These are phyloP conservation scores for Chlorocebus sabaeus DNA, from an alignment of 2,113 vertebrate species.

Conservation along the genomic window DNA sequence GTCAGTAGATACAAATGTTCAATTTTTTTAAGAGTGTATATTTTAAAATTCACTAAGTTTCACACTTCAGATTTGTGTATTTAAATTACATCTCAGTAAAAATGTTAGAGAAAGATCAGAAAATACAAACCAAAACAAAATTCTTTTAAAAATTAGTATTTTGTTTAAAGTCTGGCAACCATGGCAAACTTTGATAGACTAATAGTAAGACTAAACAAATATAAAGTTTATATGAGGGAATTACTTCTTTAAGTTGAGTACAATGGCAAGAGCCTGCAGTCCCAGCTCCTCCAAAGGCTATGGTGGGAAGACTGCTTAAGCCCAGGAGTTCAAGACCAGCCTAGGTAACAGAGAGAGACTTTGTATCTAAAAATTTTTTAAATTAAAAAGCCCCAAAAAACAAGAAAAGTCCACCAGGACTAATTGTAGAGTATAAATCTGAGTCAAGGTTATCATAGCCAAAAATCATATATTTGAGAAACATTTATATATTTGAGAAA, in stretches of 20 bases:
- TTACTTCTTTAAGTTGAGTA: not conserved
- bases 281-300: not conserved
- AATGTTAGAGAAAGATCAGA: not conserved
- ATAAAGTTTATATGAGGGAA: not conserved
- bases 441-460: not conserved
- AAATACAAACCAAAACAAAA: constrained; percentile 25
- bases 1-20: not conserved
- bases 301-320: not conserved
- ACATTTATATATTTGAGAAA: constrained; percentile 2
- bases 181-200: not conserved
- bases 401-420: not conserved
- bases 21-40: not conserved
- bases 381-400: not conserved
- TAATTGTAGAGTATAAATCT: not conserved
- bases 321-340: not conserved
- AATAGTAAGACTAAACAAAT: constrained; percentile 20
- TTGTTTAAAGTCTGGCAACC: not conserved
- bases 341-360: not conserved
- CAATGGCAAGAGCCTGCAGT: not conserved
- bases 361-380: not conserved
- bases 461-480: constrained; percentile 19
- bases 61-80: not conserved
- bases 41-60: constrained; percentile 3
- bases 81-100: not conserved
- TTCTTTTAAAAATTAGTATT: not conserved